Base-by-base conservation (phyloP, 2,888 invertebrate species). In the Acrobasis suavella region DNA sequence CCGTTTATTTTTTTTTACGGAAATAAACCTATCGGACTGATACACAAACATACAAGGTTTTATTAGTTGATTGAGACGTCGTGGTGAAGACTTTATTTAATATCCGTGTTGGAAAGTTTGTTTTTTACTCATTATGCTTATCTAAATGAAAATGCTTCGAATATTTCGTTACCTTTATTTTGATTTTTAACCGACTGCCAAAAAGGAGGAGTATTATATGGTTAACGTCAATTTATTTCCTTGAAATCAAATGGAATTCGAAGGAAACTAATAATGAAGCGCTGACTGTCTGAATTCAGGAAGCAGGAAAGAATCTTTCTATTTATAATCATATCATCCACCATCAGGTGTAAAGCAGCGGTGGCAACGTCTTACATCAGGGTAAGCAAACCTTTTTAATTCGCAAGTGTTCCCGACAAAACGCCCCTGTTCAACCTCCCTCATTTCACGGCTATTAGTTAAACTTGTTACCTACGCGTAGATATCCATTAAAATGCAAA, bases 401-500 rank as follows among this genome's bases (percentile, higher is more conserved):
- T 65, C 61, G 17, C 59, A 64, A 65, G 64, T 64, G 65, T 69
- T 66, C 60, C 64, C 55, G 50, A 49, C 63, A 56, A 62, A 58
- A 58, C 60, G 60, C 68, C 62, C 64, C 65, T 67, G 71, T 72
- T 72, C 63, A 50, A 58, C 42, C 64, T 64, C 73, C 77, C 89
- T 89, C 64, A 66, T 66, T 66, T 66, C 66, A 66, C 64, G 66
- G 63, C 46, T 63, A 66, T 66, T 66, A 66, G 66, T 63, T 50
- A 64, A 66, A 66, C 66, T 66, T 90, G 91, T 92, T 92, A 92
- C 89, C 81, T 81, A 83, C 88, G 85, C 89, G 86, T 85, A 86
- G 79, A 82, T 88, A 86, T 86, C 91, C 84, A 92, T 92, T 91
- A 89, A 92, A 92, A 92, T 92, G 92, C 89, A 91, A 92, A 92